phyloP scores from a whole-genome alignment of 2,888 invertebrate genomes.

The Agriopis aurantiaria region DNA sequence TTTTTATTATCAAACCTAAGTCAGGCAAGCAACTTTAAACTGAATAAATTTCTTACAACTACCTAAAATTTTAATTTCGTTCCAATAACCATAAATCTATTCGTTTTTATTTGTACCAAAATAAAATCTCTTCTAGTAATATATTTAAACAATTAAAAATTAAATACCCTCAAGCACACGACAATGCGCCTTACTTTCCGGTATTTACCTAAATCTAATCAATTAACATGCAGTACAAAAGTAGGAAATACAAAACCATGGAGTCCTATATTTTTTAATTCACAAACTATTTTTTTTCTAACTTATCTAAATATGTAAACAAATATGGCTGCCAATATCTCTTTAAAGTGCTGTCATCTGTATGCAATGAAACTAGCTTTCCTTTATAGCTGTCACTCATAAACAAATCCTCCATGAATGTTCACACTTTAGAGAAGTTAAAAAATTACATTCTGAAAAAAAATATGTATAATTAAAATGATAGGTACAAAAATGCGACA shows the following conservation, averaged over 20 bases:
- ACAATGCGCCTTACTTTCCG: background rate
- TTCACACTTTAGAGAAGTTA: background rate
- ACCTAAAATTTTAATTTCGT: conserved; percentile 5
- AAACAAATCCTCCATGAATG: background rate
- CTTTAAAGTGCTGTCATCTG: no score
- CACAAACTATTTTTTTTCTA: background rate
- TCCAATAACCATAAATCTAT: conserved; percentile 14
- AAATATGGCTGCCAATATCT: background rate
- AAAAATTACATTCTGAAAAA: background rate
- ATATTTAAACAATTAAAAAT: conserved; percentile 4
- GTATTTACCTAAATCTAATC: background rate
- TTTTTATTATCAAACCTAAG: background rate
- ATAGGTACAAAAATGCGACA: background rate
- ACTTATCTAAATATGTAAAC: background rate
- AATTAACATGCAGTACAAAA: conserved; percentile 15
- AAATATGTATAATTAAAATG: background rate
- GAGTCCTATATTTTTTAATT: background rate
- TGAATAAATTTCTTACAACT: background rate
- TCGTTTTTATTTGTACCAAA: conserved; percentile 22
- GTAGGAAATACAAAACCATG: conserved; percentile 16
- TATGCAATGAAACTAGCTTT: no score
- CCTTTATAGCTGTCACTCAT: no score
- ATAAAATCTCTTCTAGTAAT: conserved; percentile 27
- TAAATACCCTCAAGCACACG: background rate
- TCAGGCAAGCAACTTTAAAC: conserved; percentile 2